Percentiles rank a stretch among this genome's conserved stretches.
phyloP scores from a whole-genome alignment of 2,113 vertebrate species.

The Plecotus auritus region DNA sequence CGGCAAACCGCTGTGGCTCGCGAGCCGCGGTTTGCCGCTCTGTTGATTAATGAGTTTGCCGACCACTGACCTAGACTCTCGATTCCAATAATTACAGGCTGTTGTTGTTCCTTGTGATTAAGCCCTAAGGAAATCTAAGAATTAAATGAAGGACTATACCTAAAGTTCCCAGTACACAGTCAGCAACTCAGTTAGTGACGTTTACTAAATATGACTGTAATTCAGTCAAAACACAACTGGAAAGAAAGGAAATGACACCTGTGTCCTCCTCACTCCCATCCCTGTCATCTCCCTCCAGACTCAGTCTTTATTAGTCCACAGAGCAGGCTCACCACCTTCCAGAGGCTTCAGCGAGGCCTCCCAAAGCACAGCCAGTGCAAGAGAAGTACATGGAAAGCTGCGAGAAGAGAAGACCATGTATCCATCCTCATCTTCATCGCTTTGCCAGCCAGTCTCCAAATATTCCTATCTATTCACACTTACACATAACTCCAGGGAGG shows the following conservation, averaged over 20 bases:
- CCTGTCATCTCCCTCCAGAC: neutral
- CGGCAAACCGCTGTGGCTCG: too few relatives aligned
- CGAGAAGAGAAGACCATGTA: accelerated
- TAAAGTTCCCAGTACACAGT: neutral
- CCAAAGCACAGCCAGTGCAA: neutral
- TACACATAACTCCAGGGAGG: neutral
- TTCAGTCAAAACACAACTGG: neutral
- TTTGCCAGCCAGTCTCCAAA: neutral
- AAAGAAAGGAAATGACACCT: neutral
- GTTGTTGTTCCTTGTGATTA: too few relatives aligned
- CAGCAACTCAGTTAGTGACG: neutral
- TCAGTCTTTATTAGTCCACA: neutral
- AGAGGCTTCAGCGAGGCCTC: neutral
- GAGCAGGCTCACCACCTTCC: neutral
- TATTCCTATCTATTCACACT: neutral
- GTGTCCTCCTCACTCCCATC: neutral
- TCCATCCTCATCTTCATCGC: neutral
- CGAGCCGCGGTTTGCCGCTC: too few relatives aligned
- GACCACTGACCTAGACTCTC: too few relatives aligned
- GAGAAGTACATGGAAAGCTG: neutral
- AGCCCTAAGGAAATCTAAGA: neutral
- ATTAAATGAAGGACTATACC: neutral
- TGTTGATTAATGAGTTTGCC: too few relatives aligned
- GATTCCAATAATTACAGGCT: too few relatives aligned
- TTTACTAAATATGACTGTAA: neutral